A percentile compares a stretch with the other conserved stretches of the same genome.
Evolutionary conservation across 2,113 vertebrate genomes (phyloP).

Genomic region (Tringa solitaria): DNA sequence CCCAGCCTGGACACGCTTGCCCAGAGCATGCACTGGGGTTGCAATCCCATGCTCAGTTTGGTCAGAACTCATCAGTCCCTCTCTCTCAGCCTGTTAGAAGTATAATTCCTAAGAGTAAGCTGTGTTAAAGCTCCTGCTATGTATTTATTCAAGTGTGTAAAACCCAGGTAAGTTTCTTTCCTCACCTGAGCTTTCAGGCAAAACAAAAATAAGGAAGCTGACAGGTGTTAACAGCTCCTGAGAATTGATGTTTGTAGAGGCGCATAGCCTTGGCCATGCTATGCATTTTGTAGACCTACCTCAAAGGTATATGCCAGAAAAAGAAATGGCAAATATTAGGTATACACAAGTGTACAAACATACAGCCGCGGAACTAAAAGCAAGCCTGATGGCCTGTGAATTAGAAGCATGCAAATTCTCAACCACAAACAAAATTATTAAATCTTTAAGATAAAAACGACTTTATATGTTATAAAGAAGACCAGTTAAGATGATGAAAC

Average conservation of each 20-base stretch:
- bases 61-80: not conserved
- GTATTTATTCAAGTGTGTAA: not conserved
- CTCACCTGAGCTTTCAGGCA: not conserved
- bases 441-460: not conserved
- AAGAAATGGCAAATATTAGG: not conserved
- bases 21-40: not conserved
- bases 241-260: not conserved
- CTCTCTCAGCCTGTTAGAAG: not conserved
- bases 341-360: not conserved
- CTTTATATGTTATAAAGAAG: not conserved
- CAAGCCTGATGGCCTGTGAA: not conserved
- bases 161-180: not conserved
- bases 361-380: not conserved
- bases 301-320: not conserved
- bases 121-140: not conserved
- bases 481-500: not conserved
- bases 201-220: not conserved
- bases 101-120: not conserved
- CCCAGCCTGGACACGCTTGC: accelerated
- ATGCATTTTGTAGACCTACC: not conserved
- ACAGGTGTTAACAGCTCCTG: not conserved
- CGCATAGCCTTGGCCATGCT: not conserved
- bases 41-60: not conserved
- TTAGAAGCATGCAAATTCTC: not conserved
- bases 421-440: not conserved